A percentile compares a stretch with the other conserved stretches of the same genome.
Evolutionary conservation across 1,140 invertebrate species (phyloP).

Genomic region (Pantala flavescens): DNA sequence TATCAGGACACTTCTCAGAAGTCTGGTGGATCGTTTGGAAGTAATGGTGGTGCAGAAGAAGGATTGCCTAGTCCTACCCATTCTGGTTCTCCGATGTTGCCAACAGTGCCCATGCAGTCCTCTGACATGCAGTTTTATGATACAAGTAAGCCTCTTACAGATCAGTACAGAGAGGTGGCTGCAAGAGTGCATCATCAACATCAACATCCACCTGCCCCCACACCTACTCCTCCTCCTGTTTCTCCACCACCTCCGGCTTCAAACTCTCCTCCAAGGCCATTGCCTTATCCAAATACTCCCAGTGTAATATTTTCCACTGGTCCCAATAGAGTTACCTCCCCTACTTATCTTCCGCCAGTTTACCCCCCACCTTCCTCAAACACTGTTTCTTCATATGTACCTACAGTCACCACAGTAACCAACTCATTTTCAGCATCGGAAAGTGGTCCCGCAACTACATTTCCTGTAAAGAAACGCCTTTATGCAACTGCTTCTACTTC

Average conservation of each 20-base stretch:
- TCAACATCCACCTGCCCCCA: background rate
- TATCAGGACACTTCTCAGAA: conserved; percentile 62
- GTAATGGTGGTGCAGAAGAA: conserved; percentile 7
- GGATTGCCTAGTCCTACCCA: background rate
- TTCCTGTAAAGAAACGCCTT: background rate
- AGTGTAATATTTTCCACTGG: background rate
- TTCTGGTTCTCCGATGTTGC: conserved; percentile 10
- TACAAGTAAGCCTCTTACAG: conserved; percentile 27
- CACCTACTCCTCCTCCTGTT: background rate
- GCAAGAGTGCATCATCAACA: background rate
- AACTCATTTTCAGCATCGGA: background rate
- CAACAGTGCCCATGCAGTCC: conserved; percentile 15
- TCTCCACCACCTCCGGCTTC: background rate
- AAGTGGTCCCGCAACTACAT: background rate
- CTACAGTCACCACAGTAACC: background rate
- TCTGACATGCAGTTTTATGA: conserved; percentile 23
- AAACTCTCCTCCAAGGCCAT: background rate
- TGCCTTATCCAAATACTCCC: background rate
- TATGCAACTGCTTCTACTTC: background rate
- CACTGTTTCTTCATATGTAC: background rate
- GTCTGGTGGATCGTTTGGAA: conserved; percentile 29
- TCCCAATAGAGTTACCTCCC: background rate
- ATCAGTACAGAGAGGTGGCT: conserved; percentile 25
- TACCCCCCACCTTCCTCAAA: background rate
- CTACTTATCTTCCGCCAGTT: background rate